Base-by-base conservation (phyloP, 2,113 vertebrate species). In the Cercocebus atys region DNA sequence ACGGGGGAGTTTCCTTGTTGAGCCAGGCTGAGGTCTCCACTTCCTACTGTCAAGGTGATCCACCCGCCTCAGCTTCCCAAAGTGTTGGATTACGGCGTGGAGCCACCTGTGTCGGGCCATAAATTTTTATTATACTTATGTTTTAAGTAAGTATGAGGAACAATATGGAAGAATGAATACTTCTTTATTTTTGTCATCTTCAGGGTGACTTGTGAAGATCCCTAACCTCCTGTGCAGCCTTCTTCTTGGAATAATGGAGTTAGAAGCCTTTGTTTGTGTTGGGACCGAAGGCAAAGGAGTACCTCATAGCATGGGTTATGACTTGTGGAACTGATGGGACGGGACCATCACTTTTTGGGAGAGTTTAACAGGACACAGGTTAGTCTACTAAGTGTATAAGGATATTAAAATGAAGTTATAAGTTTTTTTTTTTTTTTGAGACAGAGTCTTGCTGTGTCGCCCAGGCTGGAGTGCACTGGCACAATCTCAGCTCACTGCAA, bases 201-300 rank as follows among this genome's bases (percentile, higher is more conserved):
- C n/a, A 99, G 99, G 99, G 99, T n/a, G 99, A 99, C 97, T n/a
- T 99, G 99, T 98, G 99, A 99, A 98, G 99, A 99, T 97, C 99
- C n/a, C 99, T 88, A 99, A 99, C 72, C 99, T 99, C 81, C 98
- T 99, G 32, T 99, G 99, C 98, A 99, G 99, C 98, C 99, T 99
- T 90, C 99, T 99, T 89, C 99, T 99, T 89, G 99, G 99, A 7
- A 7, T 99, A 99, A n/a, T n/a, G 88, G 99, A 99, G 14, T 95
- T 99, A 96, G 99, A 99, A 97, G 99, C 99, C 4, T 99, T 99
- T 94, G 99, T 99, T n/a, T 99, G 99, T 97, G 99, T 99, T 81
- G 99, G 99, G 88, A 99, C 99, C 87, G 99, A 99, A 98, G 99
- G 99, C 70, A 99, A 99, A 98, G 99, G 99, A 78, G 98, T 98